Evolutionary conservation across 2,797 vertebrate genomes (phyloP).

Genomic region (Sitta carolinensis): DNA sequence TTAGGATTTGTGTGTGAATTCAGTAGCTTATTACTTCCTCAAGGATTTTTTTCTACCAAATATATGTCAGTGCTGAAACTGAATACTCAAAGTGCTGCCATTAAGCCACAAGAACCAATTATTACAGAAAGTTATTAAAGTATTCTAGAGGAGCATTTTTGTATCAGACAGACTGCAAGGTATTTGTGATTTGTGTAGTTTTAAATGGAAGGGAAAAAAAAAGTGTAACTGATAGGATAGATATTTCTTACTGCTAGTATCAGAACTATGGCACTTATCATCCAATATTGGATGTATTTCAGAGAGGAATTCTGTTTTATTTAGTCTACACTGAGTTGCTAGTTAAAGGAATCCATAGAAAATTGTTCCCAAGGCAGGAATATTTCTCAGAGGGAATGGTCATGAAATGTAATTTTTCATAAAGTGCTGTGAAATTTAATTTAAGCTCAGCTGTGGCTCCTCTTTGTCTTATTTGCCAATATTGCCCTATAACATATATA

Average conservation of each 20-base stretch:
- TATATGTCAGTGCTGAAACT: slow-evolving; percentile 12
- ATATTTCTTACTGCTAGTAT: background rate
- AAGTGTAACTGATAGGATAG: background rate
- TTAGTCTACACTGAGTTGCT: background rate
- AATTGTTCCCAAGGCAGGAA: background rate
- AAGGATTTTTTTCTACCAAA: slow-evolving; percentile 31
- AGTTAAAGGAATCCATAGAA: background rate
- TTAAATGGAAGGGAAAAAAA: background rate
- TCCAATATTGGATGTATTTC: background rate
- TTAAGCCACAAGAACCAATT: slow-evolving; percentile 57
- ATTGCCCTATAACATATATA: background rate
- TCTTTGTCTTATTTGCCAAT: background rate
- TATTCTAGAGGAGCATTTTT: slow-evolving; percentile 30
- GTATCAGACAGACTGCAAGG: background rate
- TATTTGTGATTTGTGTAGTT: slow-evolving; percentile 34
- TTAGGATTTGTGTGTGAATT: slow-evolving; percentile 5
- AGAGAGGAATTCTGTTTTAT: background rate
- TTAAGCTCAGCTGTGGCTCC: background rate
- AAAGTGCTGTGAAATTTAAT: background rate
- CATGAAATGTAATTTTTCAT: slow-evolving; percentile 16
- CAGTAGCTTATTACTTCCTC: slow-evolving; percentile 36
- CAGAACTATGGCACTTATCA: background rate
- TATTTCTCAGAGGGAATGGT: background rate
- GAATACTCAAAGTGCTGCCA: slow-evolving; percentile 21
- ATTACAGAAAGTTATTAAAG: slow-evolving; percentile 51